phyloP scores from a whole-genome alignment of 2,113 vertebrate species.

The Orthochromis indermauri region DNA sequence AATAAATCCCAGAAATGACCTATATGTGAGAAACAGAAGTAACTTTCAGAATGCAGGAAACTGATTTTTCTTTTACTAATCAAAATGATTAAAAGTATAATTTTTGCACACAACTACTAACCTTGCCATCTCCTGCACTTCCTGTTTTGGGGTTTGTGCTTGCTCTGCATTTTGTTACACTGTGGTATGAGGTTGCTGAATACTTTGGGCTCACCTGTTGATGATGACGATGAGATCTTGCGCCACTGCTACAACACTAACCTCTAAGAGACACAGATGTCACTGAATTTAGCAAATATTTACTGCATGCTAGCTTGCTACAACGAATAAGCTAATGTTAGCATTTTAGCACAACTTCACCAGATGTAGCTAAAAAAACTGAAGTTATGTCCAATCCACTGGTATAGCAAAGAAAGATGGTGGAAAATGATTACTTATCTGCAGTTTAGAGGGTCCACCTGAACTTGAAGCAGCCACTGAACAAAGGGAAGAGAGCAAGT shows the following conservation, averaged over 20 bases:
- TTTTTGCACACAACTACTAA: too few species aligned
- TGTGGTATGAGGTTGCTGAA: accelerated
- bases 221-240: neutral
- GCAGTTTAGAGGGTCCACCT: neutral
- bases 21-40: neutral
- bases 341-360: too few species aligned
- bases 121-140: too few species aligned
- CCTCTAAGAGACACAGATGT: too few species aligned
- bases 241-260: neutral
- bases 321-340: too few species aligned
- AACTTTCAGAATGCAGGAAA: neutral
- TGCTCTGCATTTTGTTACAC: neutral
- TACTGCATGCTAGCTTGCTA: too few species aligned
- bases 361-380: too few species aligned
- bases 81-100: accelerated
- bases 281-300: too few species aligned
- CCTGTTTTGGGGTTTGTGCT: neutral
- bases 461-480: neutral
- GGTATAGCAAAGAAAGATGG: accelerated
- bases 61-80: too few species aligned
- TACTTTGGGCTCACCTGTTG: neutral
- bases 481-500: accelerated
- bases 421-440: neutral
- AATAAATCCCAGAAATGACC: accelerated
- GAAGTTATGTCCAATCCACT: neutral